Base-by-base conservation (phyloP, 2,113 vertebrate species). In the Macroglossus sobrinus region DNA sequence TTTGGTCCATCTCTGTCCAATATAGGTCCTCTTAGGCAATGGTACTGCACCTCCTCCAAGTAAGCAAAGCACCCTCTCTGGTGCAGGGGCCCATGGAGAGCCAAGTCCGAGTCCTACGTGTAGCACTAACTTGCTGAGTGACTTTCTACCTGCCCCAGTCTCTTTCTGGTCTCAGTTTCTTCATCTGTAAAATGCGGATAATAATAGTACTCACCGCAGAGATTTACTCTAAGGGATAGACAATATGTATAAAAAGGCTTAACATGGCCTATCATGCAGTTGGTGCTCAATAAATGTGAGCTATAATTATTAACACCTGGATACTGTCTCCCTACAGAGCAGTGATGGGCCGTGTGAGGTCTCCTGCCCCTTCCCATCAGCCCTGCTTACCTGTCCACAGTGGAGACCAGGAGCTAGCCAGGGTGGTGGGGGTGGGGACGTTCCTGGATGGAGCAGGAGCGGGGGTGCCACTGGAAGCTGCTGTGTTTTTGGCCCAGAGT, bases 401-500 rank as follows among this genome's bases (percentile, higher is more conserved):
- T 21, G n/a, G 53, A 74, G 74, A 72, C 26, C 18, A 22, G 19
- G 81, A 92, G 55, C 57, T 22, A 33, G 80, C 50, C 45, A 9
- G 63, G 40, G 18, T 4, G 40, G 18, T 4, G 84, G n/a, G 61
- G 84, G 69, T 24, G 81, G 78, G 35, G 35, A 16, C 6, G 28
- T 96, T 95, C 93, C 89, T 59, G 91, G 96, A 95, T 69, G 89
- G 94, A 94, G 84, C 79, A 53, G 19, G 74, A 79, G 88, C 6
- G 40, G 76, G 89, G 91, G 95, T 79, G 96, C 95, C 57, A 1
- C 95, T 97, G 97, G 96, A 94, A 95, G 89, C 96, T 96, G 96
- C 95, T 96, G 97, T 96, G 93, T 86, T 96, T 96, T 96, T 89
- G 97, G 97, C 97, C 88, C 85, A 40, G 93, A 95, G 81, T 93